These are phyloP conservation scores for Gorsachius goisagi DNA, from an alignment of 2,113 vertebrate genomes.

Conservation along the genomic window DNA sequence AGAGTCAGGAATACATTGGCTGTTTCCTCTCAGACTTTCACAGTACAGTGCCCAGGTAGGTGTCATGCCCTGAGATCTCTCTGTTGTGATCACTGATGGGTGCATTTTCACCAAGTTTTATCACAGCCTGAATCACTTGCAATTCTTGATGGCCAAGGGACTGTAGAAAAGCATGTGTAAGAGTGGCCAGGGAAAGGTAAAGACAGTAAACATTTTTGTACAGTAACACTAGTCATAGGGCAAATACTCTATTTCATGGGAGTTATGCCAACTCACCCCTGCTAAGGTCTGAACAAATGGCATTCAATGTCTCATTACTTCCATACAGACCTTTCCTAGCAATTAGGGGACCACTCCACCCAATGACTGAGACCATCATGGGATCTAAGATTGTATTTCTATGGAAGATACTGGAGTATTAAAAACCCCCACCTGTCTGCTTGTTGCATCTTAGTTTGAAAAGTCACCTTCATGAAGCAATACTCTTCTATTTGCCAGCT, in stretches of 20 bases:
- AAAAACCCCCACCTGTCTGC: not conserved
- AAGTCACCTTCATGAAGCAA: not conserved
- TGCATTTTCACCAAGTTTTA: not conserved
- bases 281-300: not conserved
- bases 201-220: not conserved
- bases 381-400: not conserved
- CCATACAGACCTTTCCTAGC: not conserved
- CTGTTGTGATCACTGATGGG: not conserved
- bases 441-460: not conserved
- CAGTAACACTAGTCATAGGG: not conserved
- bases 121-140: not conserved
- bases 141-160: not conserved
- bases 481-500: not conserved
- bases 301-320: not conserved
- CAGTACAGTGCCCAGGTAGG: accelerated
- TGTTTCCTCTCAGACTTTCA: not conserved
- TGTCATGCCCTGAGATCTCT: not conserved
- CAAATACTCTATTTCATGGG: not conserved
- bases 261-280: not conserved
- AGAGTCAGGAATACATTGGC: not conserved
- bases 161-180: not conserved
- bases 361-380: not conserved
- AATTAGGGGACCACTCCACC: not conserved
- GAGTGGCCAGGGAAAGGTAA: not conserved
- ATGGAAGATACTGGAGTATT: not conserved